These are phyloP conservation scores for Halocaridina rubra DNA, from an alignment of 2,888 invertebrate genomes.

Conservation along the genomic window DNA sequence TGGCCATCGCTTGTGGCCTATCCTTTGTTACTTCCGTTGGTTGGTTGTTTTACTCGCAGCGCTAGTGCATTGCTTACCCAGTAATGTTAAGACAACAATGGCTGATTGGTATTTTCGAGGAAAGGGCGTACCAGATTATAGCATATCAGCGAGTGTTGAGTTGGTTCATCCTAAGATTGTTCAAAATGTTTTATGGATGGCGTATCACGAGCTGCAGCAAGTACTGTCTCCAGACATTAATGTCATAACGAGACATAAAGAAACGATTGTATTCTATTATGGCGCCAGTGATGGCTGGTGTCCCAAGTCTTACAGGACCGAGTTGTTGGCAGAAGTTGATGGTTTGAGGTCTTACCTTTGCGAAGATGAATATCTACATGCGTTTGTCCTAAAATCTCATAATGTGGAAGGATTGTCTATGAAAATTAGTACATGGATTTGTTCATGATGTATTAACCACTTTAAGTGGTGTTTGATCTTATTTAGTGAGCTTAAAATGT, in stretches of 20 bases:
- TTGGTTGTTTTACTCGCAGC: slow-evolving; percentile 64
- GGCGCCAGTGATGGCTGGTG: slow-evolving; percentile 86
- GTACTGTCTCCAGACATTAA: slow-evolving; percentile 78
- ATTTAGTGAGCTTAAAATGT: no score
- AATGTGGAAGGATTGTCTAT: slow-evolving; percentile 67
- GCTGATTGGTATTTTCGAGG: not conserved
- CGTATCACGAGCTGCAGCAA: slow-evolving; percentile 82
- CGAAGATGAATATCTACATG: slow-evolving; percentile 76
- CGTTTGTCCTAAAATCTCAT: slow-evolving; percentile 80
- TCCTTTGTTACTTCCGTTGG: slow-evolving; percentile 71
- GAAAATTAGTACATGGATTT: slow-evolving; percentile 9
- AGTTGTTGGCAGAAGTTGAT: slow-evolving; percentile 75
- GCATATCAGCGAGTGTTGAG: slow-evolving; percentile 70
- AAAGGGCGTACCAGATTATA: not conserved
- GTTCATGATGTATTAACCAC: not conserved
- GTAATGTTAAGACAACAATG: not conserved
- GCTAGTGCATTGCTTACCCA: not conserved
- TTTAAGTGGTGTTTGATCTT: no score
- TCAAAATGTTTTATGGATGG: slow-evolving; percentile 78
- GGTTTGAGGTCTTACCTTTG: slow-evolving; percentile 75
- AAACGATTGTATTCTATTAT: slow-evolving; percentile 83
- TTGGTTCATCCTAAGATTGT: slow-evolving; percentile 74
- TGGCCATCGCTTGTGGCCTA: slow-evolving; percentile 78
- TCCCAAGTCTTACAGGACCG: slow-evolving; percentile 78
- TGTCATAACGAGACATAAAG: slow-evolving; percentile 73